phyloP scores from a whole-genome alignment of 2,797 vertebrate genomes.

The Crocodylus rhombifer region DNA sequence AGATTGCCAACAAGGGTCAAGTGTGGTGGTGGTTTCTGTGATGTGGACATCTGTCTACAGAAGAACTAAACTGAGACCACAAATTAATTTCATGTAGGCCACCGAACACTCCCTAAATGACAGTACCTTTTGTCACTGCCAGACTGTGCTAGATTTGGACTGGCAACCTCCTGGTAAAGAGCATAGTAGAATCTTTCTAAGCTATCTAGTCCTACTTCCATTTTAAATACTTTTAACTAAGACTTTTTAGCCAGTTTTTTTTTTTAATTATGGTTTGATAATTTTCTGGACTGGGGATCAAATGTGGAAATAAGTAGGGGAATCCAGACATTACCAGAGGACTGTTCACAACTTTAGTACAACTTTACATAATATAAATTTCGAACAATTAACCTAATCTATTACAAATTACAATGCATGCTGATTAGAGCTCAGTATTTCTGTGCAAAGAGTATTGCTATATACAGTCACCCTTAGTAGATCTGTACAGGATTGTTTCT shows the following conservation, averaged over 20 bases:
- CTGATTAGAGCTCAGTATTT: conserved; percentile 24
- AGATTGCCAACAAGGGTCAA: conserved; percentile 63
- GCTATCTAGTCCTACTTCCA: conserved; percentile 55
- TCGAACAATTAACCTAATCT: neutral
- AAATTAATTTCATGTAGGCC: conserved; percentile 71
- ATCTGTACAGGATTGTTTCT: conserved; percentile 3
- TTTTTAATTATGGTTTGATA: neutral
- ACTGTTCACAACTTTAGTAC: neutral
- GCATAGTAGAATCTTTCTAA: conserved; percentile 35
- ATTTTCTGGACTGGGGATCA: conserved; percentile 40
- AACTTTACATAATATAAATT: neutral
- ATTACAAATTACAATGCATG: conserved; percentile 31
- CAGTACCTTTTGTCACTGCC: conserved; percentile 38
- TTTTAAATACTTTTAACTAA: conserved; percentile 66
- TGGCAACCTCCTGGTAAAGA: conserved; percentile 55
- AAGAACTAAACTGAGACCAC: conserved; percentile 51
- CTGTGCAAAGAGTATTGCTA: neutral
- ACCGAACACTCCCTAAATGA: conserved; percentile 61
- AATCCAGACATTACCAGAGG: conserved; percentile 3
- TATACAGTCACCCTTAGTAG: conserved; percentile 9
- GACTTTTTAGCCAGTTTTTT: conserved; percentile 66
- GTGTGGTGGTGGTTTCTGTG: conserved; percentile 68
- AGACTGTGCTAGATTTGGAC: conserved; percentile 36
- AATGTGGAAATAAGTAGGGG: neutral
- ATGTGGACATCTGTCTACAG: conserved; percentile 63